Conservation (phyloP, 2,888 invertebrate genomes). For the Andrena praecox region DNA sequence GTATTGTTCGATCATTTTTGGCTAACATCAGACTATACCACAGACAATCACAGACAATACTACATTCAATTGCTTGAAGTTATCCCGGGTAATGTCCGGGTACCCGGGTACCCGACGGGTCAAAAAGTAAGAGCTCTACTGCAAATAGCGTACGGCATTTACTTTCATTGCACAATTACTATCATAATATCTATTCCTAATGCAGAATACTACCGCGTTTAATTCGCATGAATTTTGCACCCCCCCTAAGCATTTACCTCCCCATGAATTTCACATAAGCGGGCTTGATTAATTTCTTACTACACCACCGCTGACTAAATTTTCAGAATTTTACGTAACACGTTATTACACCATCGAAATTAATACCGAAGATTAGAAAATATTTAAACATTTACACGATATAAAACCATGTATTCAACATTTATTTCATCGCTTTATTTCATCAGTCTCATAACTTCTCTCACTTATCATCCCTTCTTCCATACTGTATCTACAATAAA, state of each 20-base stretch:
- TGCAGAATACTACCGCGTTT: constrained; percentile 2
- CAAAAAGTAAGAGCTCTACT: too few species aligned
- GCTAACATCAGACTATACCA: too few species aligned
- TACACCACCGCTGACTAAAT: neutral
- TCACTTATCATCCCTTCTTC: too few species aligned
- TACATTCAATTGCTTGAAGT: too few species aligned
- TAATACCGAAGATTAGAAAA: neutral
- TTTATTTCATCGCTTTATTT: too few species aligned
- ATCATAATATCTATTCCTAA: constrained; percentile 25
- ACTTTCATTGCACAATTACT: constrained; percentile 45
- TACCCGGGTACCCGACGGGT: too few species aligned
- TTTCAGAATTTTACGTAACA: neutral
- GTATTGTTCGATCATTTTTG: too few species aligned
- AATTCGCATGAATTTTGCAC: constrained; percentile 17
- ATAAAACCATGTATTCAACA: too few species aligned
- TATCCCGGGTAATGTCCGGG: too few species aligned
- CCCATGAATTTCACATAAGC: constrained; percentile 33
- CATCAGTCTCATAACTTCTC: too few species aligned
- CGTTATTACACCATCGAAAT: neutral
- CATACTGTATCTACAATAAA: too few species aligned
- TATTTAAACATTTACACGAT: neutral
- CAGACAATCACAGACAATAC: too few species aligned
- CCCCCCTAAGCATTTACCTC: neutral
- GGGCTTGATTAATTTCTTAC: constrained; percentile 6
- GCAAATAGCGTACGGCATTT: constrained; percentile 41